Base-by-base conservation (phyloP, 2,113 vertebrate species). In the Lampris incognitus region DNA sequence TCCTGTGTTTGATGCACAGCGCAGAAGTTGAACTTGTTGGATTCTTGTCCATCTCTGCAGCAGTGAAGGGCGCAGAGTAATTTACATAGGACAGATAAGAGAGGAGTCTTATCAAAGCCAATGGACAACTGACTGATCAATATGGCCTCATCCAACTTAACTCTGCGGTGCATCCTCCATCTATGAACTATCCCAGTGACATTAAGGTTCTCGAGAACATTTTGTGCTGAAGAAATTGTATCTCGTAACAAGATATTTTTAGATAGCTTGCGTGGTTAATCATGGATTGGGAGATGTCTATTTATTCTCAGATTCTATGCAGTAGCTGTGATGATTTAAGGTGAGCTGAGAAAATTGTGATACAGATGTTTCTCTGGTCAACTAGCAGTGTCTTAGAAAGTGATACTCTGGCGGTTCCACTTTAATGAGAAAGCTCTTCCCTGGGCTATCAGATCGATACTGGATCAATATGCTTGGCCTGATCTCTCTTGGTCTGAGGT, bases 81-180 rank as follows among this genome's bases (percentile, higher is more conserved):
- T 86, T 85, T 79, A 46, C 70, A 86, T 40, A 66, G 57, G 9
- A 11, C 44, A 74, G 77, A 84, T 69, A 85, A 76, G 76, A 73
- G 79, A 0, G 8, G 60, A 36, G 62, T 69, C 81, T 65, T 69
- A 79, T 83, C 79, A 72, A 36, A 9, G 65, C 13, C 3, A 5
- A 42, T 6, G n/a, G 51, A 69, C 13, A 46, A 11, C 54, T 57
- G 66, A 69, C 39, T 56, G 24, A 46, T 49, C 41, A 48, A 6
- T 39, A 7, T 58, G 36, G 51, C 73, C 63, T 76, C 7, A 24
- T 69, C 65, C 65, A 68, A 58, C 61, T 7, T 11, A 68, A 9
- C 57, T 69, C 71, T 69, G 80, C 24, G 9, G 50, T 1, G 3
- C 37, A 3, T 11, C 75, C 54, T 70, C 69, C 57, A 52, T 62